Base-by-base conservation (phyloP, 1,140 invertebrate species). In the Acromyrmex heyeri region DNA sequence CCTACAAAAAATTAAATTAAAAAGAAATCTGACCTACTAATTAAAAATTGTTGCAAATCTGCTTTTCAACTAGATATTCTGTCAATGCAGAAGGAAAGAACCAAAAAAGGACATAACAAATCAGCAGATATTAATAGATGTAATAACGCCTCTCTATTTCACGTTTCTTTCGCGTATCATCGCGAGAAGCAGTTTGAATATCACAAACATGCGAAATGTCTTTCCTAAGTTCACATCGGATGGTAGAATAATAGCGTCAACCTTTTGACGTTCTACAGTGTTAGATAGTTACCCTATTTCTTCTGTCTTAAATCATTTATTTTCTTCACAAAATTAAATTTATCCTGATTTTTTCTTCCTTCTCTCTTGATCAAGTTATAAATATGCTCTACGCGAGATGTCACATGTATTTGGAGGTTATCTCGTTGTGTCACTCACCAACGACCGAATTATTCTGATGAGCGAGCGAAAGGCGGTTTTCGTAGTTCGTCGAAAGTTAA, bases 391-490 rank as follows among this genome's bases (percentile, higher is more conserved):
- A 50, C 0, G 3, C 48, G 53, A 34, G 0, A 6, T 24, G 55
- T 34, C 53, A 76, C 73, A 21, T 24, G 38, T 44, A 53, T 3
- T 61, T 61, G 7, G 4, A 76, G 55, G 53, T 76, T 76, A 38
- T 3, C 8, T 16, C 3, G 14, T 3, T 2, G 53, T 8, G 14
- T 76, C 14, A 27, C 73, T 76, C 34, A 76, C n/a, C 14, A 2
- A 44, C 3, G 4, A 16, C 14, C 34, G 1, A n/a, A 67, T n/a
- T 34, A 21, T 21, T 75, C 3, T n/a, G 6, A 55, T 2, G 12
- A 55, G 50, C 12, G 27, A 73, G 16, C 5, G 12, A 57, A n/a
- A 7, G 1, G 72, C 53, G 8, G 3, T 16, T 2, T 16, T 16
- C 14, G 14, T 34, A 34, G 38, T 57, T 57, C 72, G 3, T 59